phyloP scores from a whole-genome alignment of 2,797 vertebrate species.

The Lutjanus campechanus region DNA sequence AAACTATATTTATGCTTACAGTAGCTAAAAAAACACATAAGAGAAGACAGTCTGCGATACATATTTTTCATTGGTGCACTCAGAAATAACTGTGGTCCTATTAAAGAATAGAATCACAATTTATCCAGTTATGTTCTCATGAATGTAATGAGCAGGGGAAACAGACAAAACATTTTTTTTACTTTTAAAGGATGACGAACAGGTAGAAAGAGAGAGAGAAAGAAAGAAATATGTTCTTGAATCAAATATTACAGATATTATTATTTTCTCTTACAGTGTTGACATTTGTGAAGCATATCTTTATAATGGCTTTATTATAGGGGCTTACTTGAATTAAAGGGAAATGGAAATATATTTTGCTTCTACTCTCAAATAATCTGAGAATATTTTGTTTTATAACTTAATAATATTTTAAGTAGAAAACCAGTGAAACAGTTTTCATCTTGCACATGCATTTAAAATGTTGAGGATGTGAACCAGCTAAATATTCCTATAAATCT shows the following conservation, averaged over 20 bases:
- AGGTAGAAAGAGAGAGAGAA: neutral
- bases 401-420: neutral
- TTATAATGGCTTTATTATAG: neutral
- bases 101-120: neutral
- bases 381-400: neutral
- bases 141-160: conserved; percentile 1
- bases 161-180: neutral
- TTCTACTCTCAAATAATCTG: neutral
- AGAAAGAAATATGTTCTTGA: neutral
- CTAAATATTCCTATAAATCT: neutral
- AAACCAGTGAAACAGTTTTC: neutral
- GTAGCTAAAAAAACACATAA: too few species aligned
- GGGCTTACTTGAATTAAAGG: neutral
- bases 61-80: neutral
- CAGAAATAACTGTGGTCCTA: neutral
- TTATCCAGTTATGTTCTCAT: neutral
- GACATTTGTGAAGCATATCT: neutral
- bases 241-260: conserved; percentile 21
- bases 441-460: neutral
- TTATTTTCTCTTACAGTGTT: neutral
- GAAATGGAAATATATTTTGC: neutral
- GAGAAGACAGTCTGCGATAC: too few species aligned
- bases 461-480: neutral
- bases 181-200: conserved; percentile 6
- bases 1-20: neutral